Percentiles rank a stretch among this genome's conserved stretches.
These are phyloP conservation scores for Mesochorus sp. DNA, from an alignment of 2,888 invertebrate genomes.

Conservation along the genomic window DNA sequence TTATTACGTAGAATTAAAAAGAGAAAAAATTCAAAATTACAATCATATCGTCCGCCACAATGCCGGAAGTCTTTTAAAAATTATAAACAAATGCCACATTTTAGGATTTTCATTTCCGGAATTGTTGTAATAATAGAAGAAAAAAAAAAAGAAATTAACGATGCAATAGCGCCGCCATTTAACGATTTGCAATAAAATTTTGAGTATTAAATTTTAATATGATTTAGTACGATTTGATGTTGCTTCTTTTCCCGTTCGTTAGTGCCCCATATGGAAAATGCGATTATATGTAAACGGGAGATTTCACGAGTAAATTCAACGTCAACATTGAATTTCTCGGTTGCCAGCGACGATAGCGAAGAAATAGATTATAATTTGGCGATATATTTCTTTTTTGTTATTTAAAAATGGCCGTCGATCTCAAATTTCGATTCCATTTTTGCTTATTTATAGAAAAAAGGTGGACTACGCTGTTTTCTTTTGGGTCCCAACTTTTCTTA, in stretches of 20 bases:
- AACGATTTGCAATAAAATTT: constrained; percentile 23
- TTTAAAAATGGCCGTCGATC: too few relatives aligned
- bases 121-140: not conserved
- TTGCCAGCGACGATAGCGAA: not conserved
- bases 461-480: constrained; percentile 37
- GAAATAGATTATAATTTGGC: not conserved
- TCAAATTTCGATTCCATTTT: not conserved
- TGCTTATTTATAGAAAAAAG: constrained; percentile 3
- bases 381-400: not conserved
- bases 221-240: not conserved
- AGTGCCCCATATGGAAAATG: not conserved
- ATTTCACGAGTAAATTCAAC: not conserved
- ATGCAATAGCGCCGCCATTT: not conserved
- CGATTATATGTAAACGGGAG: not conserved
- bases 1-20: not conserved
- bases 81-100: not conserved
- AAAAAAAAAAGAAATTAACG: not conserved
- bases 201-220: not conserved
- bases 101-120: not conserved
- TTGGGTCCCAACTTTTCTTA: constrained; percentile 52
- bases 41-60: not conserved
- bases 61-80: not conserved
- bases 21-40: not conserved
- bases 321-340: not conserved
- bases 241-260: not conserved